Conservation (phyloP, 2,113 vertebrate genomes). For the Platichthys stellatus region DNA sequence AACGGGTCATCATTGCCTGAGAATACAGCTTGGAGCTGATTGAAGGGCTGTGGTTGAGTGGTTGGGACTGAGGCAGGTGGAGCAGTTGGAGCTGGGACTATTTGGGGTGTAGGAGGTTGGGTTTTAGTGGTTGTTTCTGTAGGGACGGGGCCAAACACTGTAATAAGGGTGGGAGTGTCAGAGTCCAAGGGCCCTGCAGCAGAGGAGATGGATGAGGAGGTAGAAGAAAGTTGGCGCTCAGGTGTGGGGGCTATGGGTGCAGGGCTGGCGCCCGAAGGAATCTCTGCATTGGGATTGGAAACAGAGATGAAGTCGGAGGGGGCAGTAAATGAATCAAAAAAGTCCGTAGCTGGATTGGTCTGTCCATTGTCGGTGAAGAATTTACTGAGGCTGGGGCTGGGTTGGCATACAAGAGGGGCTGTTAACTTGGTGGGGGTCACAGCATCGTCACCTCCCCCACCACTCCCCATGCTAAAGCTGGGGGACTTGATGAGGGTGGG, state of each 20-base stretch:
- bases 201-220: constrained; percentile 67
- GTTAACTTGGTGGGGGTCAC: constrained; percentile 84
- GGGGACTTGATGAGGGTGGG: constrained; percentile 96
- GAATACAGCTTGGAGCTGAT: constrained; percentile 93
- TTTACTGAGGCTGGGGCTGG: constrained; percentile 97
- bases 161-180: constrained; percentile 61
- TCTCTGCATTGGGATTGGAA: constrained; percentile 91
- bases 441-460: constrained; percentile 56
- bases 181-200: constrained; percentile 65
- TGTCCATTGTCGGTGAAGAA: constrained; percentile 90
- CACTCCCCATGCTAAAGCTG: constrained; percentile 86
- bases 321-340: constrained; percentile 96
- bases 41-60: constrained; percentile 77
- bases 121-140: constrained; percentile 46
- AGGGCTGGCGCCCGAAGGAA: constrained; percentile 67
- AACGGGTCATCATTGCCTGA: constrained; percentile 92
- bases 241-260: constrained; percentile 68
- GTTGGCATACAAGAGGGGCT: constrained; percentile 88
- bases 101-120: constrained; percentile 48
- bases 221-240: constrained; percentile 80
- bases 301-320: constrained; percentile 93
- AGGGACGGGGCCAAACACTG: constrained; percentile 61
- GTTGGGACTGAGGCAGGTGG: constrained; percentile 68
- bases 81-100: constrained; percentile 59
- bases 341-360: constrained; percentile 89